These are phyloP conservation scores for Motacilla alba DNA, from an alignment of 2,113 vertebrate genomes.

Conservation along the genomic window DNA sequence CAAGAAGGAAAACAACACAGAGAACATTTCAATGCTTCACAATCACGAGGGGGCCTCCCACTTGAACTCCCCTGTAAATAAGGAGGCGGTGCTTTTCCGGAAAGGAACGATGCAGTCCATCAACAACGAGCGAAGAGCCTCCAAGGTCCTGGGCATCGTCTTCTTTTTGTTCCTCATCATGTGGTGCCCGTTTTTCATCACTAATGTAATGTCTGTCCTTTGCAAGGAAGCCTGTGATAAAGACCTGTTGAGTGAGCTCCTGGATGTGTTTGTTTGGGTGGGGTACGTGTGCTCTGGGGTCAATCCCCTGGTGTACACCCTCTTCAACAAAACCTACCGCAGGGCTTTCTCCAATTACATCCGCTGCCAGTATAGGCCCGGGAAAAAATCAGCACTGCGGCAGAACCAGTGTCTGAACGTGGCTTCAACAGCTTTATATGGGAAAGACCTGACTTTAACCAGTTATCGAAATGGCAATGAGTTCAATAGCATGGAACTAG, in stretches of 20 bases:
- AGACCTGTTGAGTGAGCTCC: constrained; percentile 85
- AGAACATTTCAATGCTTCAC: constrained; percentile 81
- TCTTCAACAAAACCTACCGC: constrained; percentile 96
- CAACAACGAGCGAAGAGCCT: constrained; percentile 94
- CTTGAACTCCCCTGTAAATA: constrained; percentile 81
- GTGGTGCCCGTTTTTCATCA: constrained; percentile 99
- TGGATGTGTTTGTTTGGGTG: constrained; percentile 97
- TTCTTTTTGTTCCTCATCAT: constrained; percentile 98
- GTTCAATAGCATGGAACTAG: constrained; percentile 70
- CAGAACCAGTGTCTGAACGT: constrained; percentile 83
- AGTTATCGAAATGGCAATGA: constrained; percentile 77
- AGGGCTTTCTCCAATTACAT: constrained; percentile 95
- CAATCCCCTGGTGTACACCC: constrained; percentile 96
- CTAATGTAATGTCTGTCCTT: constrained; percentile 92
- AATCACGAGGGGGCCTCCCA: constrained; percentile 80
- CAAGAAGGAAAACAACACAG: constrained; percentile 73
- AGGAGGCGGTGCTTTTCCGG: constrained; percentile 78
- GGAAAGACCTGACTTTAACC: constrained; percentile 82
- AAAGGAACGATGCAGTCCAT: constrained; percentile 98
- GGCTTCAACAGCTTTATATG: constrained; percentile 72
- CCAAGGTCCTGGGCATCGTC: constrained; percentile 96
- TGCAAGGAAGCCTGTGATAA: constrained; percentile 86
- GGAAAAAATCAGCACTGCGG: constrained; percentile 66
- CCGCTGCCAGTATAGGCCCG: constrained; percentile 82
- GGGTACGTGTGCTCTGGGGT: constrained; percentile 97